These are phyloP conservation scores for Batillaria attramentaria DNA, from an alignment of 1,140 invertebrate genomes.

Conservation along the genomic window DNA sequence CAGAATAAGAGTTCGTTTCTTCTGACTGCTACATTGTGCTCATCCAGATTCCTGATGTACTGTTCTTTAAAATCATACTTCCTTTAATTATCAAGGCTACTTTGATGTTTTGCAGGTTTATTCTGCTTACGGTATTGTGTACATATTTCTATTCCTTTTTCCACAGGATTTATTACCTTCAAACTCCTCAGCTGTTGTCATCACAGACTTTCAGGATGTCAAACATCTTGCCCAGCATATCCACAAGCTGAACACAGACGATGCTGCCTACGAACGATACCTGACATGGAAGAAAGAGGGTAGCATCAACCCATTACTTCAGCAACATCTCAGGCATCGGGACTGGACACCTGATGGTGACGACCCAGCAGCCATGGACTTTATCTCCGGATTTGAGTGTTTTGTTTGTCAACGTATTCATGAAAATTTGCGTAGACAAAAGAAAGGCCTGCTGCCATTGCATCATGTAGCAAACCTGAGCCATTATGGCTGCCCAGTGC, in stretches of 20 bases:
- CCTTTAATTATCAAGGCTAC: neutral
- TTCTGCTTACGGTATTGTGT: neutral
- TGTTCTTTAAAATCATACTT: neutral
- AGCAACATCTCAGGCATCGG: slow-evolving; percentile 71
- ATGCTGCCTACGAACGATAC: slow-evolving; percentile 76
- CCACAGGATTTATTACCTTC: slow-evolving; percentile 79
- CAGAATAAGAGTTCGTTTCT: neutral
- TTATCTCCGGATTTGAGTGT: slow-evolving; percentile 79
- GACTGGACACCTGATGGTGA: slow-evolving; percentile 68
- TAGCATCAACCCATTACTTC: slow-evolving; percentile 66
- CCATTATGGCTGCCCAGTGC: slow-evolving; percentile 79
- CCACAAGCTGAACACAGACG: slow-evolving; percentile 74
- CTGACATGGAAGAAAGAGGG: slow-evolving; percentile 76
- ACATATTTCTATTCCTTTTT: neutral
- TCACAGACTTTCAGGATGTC: slow-evolving; percentile 76
- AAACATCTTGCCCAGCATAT: slow-evolving; percentile 75
- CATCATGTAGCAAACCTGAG: slow-evolving; percentile 64
- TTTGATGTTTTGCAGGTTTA: neutral
- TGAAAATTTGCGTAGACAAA: slow-evolving; percentile 47
- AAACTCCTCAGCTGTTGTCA: slow-evolving; percentile 77
- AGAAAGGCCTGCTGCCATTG: slow-evolving; percentile 33
- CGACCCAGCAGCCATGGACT: slow-evolving; percentile 69
- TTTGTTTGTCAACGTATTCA: slow-evolving; percentile 75
- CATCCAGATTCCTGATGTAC: neutral
- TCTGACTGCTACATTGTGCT: neutral